A percentile compares a stretch with the other conserved stretches of the same genome.
These are phyloP conservation scores for Penaeus vannamei DNA, from an alignment of 1,140 invertebrate genomes.

Conservation along the genomic window DNA sequence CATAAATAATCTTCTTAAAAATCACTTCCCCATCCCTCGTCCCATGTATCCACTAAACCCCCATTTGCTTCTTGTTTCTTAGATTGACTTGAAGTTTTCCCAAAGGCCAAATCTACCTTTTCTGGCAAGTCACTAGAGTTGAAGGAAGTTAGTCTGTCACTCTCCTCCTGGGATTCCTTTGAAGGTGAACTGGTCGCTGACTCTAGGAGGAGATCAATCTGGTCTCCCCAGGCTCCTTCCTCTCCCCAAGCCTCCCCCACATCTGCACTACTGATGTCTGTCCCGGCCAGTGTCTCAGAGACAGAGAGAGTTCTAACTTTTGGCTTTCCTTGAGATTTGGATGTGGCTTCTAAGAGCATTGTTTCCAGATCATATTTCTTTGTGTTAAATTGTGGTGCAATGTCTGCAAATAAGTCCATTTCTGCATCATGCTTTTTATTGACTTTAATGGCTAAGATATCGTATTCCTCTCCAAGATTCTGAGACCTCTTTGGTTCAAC, in stretches of 20 bases:
- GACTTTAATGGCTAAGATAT: slow-evolving; percentile 61
- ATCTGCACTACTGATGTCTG: slow-evolving; percentile 41
- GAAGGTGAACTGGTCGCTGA: not conserved
- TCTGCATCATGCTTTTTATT: slow-evolving; percentile 59
- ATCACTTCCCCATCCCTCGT: too few relatives aligned
- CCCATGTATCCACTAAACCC: too few relatives aligned
- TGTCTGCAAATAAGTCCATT: slow-evolving; percentile 55
- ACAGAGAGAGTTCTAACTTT: slow-evolving; percentile 26
- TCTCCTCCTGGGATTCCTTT: too few relatives aligned
- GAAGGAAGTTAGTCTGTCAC: too few relatives aligned
- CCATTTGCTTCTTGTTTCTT: too few relatives aligned
- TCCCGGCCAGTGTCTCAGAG: slow-evolving; percentile 47
- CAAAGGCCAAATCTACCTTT: too few relatives aligned
- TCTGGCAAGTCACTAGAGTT: too few relatives aligned
- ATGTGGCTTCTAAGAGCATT: slow-evolving; percentile 52
- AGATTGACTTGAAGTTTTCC: too few relatives aligned
- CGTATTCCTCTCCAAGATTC: slow-evolving; percentile 58
- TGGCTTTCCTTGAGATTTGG: slow-evolving; percentile 3
- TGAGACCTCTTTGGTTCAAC: slow-evolving; percentile 17
- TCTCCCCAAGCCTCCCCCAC: slow-evolving; percentile 39
- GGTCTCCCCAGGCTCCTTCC: slow-evolving; percentile 36
- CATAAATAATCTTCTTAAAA: too few relatives aligned
- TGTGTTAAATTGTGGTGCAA: slow-evolving; percentile 50
- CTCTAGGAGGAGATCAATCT: slow-evolving; percentile 21
- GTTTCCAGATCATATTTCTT: slow-evolving; percentile 62